These are phyloP conservation scores for Nephila pilipes DNA, from an alignment of 1,140 invertebrate genomes.

Conservation along the genomic window DNA sequence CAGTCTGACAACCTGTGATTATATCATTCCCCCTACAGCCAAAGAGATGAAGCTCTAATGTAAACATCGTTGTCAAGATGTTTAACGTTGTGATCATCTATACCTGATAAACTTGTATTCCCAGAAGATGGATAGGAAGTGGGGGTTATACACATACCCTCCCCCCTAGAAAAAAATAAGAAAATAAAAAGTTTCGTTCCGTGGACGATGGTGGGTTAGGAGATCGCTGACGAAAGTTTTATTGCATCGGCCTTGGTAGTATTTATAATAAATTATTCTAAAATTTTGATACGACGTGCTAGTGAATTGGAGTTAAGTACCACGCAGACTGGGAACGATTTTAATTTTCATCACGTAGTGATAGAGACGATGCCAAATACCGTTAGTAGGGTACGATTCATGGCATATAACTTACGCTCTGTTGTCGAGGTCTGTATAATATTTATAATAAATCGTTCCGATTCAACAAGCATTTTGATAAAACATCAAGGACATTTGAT, in stretches of 20 bases:
- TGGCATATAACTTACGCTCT: not conserved
- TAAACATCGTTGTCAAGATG: constrained; percentile 74
- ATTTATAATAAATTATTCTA: constrained; percentile 48
- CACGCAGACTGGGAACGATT: not conserved
- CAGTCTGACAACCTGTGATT: constrained; percentile 71
- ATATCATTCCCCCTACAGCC: constrained; percentile 42
- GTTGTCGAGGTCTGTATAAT: not conserved
- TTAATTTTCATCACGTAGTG: constrained; percentile 17
- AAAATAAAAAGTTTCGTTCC: not conserved
- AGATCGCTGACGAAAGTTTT: constrained; percentile 40
- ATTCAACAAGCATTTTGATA: not conserved
- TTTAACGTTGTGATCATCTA: constrained; percentile 69
- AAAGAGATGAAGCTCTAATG: constrained; percentile 69
- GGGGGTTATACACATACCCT: not conserved
- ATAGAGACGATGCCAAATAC: not conserved
- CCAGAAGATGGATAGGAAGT: constrained; percentile 35
- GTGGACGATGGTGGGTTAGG: not conserved
- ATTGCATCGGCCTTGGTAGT: constrained; percentile 35
- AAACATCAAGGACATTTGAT: too few relatives aligned
- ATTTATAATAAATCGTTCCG: not conserved
- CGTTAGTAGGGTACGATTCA: not conserved
- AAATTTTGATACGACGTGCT: not conserved
- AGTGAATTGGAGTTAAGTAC: not conserved
- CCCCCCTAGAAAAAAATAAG: not conserved
- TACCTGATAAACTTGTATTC: constrained; percentile 74